Evolutionary conservation across 2,113 vertebrate species (phyloP), one percentile per base, ranked within the genome.

Genomic region (Phainopepla nitens): DNA sequence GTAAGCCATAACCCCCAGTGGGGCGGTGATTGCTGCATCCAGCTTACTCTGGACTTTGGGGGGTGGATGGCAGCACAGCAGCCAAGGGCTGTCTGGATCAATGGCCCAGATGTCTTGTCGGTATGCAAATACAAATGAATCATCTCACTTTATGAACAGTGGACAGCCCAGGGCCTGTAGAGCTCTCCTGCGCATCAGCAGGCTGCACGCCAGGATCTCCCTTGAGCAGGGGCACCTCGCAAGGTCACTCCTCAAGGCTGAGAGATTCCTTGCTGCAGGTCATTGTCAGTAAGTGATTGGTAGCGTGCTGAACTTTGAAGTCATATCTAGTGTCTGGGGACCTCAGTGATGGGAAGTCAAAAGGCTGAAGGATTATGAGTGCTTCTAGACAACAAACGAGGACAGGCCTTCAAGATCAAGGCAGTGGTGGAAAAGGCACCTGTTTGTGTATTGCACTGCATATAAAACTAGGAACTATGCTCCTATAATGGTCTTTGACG

Each of bases 231-330:
- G n/a, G 13, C 13, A 18, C 33, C 10, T 45, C 5, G 4, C 47
- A 53, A 29, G 22, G 28, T 39, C 54, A 22, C n/a, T 41, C 20
- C 39, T 45, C 44, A 28, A 21, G 11, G 11, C 13, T 7, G 53
- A 22, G 23, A 70, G 24, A 15, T 35, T 53, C 45, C n/a, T 53
- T 21, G 39, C n/a, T 24, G 3, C 6, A 35, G 1, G 20, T 18
- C 13, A 15, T 10, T 3, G 0, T 25, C 20, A 29, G 44, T 3
- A 42, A 33, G 31, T 20, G 35, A 33, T 4, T 16, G 44, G 4
- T 11, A 23, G 8, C 27, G 21, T 0, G 3, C 28, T 24, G 24
- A 24, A 39, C 6, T 58, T 44, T 53, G 39, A 41, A 27, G 41
- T 25, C 17, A 15, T 16, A 25, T 6, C 41, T 18, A 7, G 25